Evolutionary conservation across 2,888 invertebrate genomes (phyloP), one percentile per base, ranked within the genome.

Genomic region (Lasioglossum marginatum): DNA sequence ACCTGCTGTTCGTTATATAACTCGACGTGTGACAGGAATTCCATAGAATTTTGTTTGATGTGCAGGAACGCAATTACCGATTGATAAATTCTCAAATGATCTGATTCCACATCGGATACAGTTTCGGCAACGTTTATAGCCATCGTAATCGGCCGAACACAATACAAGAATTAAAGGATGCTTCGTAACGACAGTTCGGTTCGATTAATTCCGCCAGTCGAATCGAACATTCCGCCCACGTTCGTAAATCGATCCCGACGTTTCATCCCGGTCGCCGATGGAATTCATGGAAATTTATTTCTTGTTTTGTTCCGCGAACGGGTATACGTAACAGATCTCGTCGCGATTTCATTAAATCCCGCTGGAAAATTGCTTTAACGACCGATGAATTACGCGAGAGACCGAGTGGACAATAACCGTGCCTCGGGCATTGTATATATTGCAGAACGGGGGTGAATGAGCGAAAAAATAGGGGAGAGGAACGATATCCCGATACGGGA

Each of bases 181-280:
- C 34, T 23, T 66, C 27, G 45, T 10, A 12, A 43, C 23, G 3
- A 45, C n/a, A 63, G 45, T 48, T 73, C 60, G 19, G 63, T 78
- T 72, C 43, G 23, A 68, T 82, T 57, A 78, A 73, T 73, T 3
- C 5, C 16, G 8, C 6, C 34, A 31, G 14, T 68, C n/a, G 8
- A 19, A 34, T n/a, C 75, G 57, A 75, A 70, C 70, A 37, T 70
- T 40, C 16, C 43, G 23, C 8, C 74, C 14, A 40, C 57, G 16
- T n/a, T 37, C 40, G 40, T 57, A 52, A 57, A 52, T 34, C 66
- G 37, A 37, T 40, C 40, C 60, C n/a, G 14, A 23, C 57, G 68
- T 81, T 72, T 77, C 77, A 81, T 72, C 52, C 60, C 71, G 37
- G n/a, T 23, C 1, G n/a, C 10, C 43, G 71, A 57, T 52, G 57